A percentile compares a stretch with the other conserved stretches of the same genome.
These are phyloP conservation scores for Aspidapion aeneum DNA, from an alignment of 2,888 invertebrate species.

Conservation along the genomic window DNA sequence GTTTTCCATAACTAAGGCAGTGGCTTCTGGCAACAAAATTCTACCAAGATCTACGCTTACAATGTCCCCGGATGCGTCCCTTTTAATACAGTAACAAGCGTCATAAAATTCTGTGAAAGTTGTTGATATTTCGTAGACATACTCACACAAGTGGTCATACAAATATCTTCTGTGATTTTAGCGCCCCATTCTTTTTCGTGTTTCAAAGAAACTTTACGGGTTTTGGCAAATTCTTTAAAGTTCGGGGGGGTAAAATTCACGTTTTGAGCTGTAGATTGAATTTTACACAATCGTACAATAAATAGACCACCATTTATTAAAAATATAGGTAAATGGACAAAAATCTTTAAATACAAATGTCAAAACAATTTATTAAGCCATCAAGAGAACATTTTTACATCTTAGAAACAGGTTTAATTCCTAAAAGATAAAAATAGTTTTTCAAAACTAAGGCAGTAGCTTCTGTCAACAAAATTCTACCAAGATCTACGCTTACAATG, in stretches of 20 bases:
- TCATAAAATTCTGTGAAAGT: constrained; percentile 97
- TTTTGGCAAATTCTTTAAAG: constrained; percentile 58
- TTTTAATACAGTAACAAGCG: constrained; percentile 95
- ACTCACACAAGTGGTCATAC: constrained; percentile 87
- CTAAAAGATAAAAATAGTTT: constrained; percentile 86
- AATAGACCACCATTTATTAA: too few species aligned
- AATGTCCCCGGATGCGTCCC: constrained; percentile 77
- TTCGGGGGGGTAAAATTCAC: constrained; percentile 64
- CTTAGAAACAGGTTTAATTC: constrained; percentile 84
- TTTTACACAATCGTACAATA: too few species aligned
- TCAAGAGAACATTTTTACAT: constrained; percentile 74
- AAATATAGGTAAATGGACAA: too few species aligned
- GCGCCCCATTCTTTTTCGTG: constrained; percentile 94
- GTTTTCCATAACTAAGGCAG: constrained; percentile 81
- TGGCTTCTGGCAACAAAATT: constrained; percentile 88
- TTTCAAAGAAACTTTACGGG: constrained; percentile 61
- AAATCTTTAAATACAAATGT: too few species aligned
- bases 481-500: constrained; percentile 77
- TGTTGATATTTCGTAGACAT: constrained; percentile 90
- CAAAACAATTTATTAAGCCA: too few species aligned
- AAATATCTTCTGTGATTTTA: constrained; percentile 78
- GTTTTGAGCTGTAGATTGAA: constrained; percentile 80
- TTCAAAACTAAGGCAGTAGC: constrained; percentile 85
- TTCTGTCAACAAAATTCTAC: constrained; percentile 88
- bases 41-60: constrained; percentile 81